Evolutionary conservation across 2,888 invertebrate genomes (phyloP).

Genomic region (Chironomus riparius): DNA sequence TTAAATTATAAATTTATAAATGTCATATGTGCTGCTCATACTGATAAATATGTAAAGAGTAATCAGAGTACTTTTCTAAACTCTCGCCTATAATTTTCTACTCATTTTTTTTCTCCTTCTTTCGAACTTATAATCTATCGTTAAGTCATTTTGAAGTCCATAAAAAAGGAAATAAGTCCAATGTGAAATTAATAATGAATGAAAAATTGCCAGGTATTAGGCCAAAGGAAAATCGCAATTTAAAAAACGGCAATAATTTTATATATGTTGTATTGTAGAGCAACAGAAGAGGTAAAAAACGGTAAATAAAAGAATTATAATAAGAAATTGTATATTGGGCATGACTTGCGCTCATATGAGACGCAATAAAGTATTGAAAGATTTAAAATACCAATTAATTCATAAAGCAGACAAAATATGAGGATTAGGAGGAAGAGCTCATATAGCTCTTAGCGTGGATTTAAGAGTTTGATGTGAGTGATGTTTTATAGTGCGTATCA

Average conservation of each 20-base stretch:
- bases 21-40: slow-evolving; percentile 1
- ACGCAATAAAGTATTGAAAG: not conserved
- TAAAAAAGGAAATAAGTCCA: slow-evolving; percentile 6
- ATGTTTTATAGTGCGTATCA: no score
- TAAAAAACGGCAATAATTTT: not conserved
- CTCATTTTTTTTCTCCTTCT: not conserved
- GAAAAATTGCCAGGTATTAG: slow-evolving; percentile 25
- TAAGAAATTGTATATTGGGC: no score
- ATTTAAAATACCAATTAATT: slow-evolving; percentile 10
- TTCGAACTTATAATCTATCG: not conserved
- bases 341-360: not conserved
- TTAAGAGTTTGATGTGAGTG: no score
- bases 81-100: not conserved
- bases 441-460: no score
- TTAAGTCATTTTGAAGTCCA: no score
- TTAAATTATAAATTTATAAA: slow-evolving; percentile 4
- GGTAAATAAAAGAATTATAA: no score
- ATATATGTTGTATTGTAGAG: not conserved
- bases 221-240: slow-evolving; percentile 12
- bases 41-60: slow-evolving; percentile 16
- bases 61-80: not conserved
- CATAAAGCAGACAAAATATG: not conserved
- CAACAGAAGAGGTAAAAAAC: no score
- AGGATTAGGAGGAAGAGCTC: no score
- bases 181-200: slow-evolving; percentile 19